Percentiles rank a stretch among this genome's conserved stretches.
These are phyloP conservation scores for Lycia hirtaria DNA, from an alignment of 2,888 invertebrate genomes.

Conservation along the genomic window DNA sequence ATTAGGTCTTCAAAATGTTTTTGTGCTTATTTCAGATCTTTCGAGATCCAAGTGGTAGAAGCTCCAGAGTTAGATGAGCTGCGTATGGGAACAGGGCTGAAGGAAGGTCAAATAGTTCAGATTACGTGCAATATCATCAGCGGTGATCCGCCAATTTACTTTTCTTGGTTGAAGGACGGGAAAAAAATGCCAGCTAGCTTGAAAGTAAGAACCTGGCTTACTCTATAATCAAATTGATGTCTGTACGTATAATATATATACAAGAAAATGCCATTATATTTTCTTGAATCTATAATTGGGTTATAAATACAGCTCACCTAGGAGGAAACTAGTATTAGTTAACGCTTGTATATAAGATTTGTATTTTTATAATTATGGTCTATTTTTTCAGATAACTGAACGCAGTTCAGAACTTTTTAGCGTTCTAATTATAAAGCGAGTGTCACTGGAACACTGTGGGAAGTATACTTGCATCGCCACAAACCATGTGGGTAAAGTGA, in stretches of 20 bases:
- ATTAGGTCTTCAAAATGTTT: too few relatives aligned
- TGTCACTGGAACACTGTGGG: slow-evolving; percentile 88
- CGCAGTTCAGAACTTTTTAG: slow-evolving; percentile 89
- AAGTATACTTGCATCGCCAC: slow-evolving; percentile 90
- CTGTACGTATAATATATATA: too few relatives aligned
- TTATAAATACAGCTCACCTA: too few relatives aligned
- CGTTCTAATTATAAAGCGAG: slow-evolving; percentile 89
- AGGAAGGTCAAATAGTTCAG: slow-evolving; percentile 93
- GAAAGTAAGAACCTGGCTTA: too few relatives aligned
- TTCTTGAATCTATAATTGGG: too few relatives aligned
- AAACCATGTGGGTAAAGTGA: slow-evolving; percentile 89
- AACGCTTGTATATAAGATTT: too few relatives aligned
- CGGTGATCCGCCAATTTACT: slow-evolving; percentile 89
- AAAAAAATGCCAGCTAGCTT: slow-evolving; percentile 86
- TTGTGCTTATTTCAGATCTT: slow-evolving; percentile 64
- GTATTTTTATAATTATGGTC: too few relatives aligned
- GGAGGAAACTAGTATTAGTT: too few relatives aligned
- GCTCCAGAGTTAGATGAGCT: slow-evolving; percentile 94
- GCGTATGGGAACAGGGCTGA: slow-evolving; percentile 90
- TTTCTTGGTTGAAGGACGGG: slow-evolving; percentile 89
- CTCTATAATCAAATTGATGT: too few relatives aligned
- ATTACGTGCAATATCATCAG: slow-evolving; percentile 92
- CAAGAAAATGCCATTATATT: too few relatives aligned
- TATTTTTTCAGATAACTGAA: slow-evolving; percentile 85
- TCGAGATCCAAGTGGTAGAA: slow-evolving; percentile 89